Base-by-base conservation (phyloP, 1,140 invertebrate species). In the Musca domestica region DNA sequence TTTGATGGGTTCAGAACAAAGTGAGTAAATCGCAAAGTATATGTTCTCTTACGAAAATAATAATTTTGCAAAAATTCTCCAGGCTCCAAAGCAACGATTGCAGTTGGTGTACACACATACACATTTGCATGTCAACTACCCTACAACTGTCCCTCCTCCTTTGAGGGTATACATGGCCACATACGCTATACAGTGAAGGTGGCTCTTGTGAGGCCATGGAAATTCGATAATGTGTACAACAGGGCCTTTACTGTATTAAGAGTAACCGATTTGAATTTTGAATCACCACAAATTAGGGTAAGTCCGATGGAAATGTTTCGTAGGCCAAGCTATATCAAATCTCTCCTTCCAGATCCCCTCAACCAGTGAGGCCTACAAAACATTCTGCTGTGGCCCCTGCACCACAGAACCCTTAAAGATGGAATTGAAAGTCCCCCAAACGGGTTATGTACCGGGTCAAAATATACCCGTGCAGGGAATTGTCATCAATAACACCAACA, bases 171-270 rank as follows among this genome's bases (percentile, higher is more conserved):
- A 46, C 86, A 87, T 78, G 91, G 91, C 7, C 85, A 86, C 73
- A 82, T 92, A 66, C 82, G 89, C 10, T 92, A 92, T 73, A 88
- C 86, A 68, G 83, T 90, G 1, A 91, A 90, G 78, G 90, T 81
- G 2, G 22, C 74, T 20, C 77, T 93, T 64, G 86, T 91, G 74
- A 85, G 90, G 47, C 90, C 90, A 19, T 92, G 90, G 90, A 89
- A 89, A 64, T 90, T 88, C 71, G 89, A 92, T 82, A 87, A 91
- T 72, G 88, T 89, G 71, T 85, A 85, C 63, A 91, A 91, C 76
- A 85, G 84, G 71, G 87, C 87, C 2, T 91, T 93, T 72, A 91
- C 89, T 4, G 88, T 93, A 14, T 83, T 92, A 5, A 86, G 87
- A 72, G 86, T 88, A 41, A 85, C 91, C 67, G 90, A 93, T 82